phyloP scores from a whole-genome alignment of 2,797 vertebrate species.

The Aplochiton taeniatus region DNA sequence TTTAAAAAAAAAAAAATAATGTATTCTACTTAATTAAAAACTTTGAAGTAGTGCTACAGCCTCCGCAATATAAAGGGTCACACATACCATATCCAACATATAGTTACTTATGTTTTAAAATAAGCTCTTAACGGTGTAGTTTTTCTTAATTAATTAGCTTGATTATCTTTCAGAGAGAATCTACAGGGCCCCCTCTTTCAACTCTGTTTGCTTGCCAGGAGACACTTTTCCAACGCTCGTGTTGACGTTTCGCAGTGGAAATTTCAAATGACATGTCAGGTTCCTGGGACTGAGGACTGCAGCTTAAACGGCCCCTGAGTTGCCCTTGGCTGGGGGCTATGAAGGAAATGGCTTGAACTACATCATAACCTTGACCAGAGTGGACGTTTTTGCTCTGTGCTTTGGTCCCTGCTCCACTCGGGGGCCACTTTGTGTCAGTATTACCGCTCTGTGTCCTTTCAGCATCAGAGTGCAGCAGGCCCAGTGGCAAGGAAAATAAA shows the following conservation, averaged over 20 bases:
- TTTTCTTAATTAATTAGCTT: too few relatives aligned
- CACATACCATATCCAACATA: constrained; percentile 12
- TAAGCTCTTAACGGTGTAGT: too few relatives aligned
- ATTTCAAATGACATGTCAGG: constrained; percentile 38
- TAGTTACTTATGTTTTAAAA: constrained; percentile 3
- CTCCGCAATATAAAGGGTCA: background rate
- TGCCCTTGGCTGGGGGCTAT: constrained; percentile 46
- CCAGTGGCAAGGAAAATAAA: constrained; percentile 60
- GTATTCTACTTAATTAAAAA: constrained; percentile 59
- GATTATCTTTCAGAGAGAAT: too few relatives aligned
- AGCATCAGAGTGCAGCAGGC: constrained; percentile 48
- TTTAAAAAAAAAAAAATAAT: constrained; percentile 59
- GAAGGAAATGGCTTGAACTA: constrained; percentile 61
- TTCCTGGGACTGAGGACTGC: constrained; percentile 40
- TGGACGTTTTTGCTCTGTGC: constrained; percentile 52
- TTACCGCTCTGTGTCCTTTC: constrained; percentile 52
- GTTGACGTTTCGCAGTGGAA: too few relatives aligned
- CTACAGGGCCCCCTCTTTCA: too few relatives aligned
- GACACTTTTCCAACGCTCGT: too few relatives aligned
- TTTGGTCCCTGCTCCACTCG: constrained; percentile 51
- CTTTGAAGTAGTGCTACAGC: constrained; percentile 29
- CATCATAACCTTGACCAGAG: constrained; percentile 74
- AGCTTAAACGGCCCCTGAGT: constrained; percentile 43
- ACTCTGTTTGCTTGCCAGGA: too few relatives aligned
- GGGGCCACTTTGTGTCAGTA: constrained; percentile 69